Evolutionary conservation across 2,888 invertebrate species (phyloP).

Genomic region (Amphiduros pacificus): DNA sequence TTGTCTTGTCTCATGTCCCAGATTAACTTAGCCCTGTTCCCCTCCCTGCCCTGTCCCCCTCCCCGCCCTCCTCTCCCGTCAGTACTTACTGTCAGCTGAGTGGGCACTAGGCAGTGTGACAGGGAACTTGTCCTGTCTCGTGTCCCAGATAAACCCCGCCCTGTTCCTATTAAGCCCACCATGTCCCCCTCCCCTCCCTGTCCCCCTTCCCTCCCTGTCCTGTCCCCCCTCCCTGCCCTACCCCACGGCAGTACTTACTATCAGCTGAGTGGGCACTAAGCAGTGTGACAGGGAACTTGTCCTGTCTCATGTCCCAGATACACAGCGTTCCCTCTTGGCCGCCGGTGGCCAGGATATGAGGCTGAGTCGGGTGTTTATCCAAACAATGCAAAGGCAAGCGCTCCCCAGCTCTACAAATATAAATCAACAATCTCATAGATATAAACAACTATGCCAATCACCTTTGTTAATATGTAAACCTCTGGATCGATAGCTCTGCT

Average conservation of each 20-base stretch:
- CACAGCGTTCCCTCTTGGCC: slow-evolving; percentile 82
- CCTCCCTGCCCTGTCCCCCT: too few species aligned
- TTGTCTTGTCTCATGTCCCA: slow-evolving; percentile 87
- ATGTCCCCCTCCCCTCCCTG: too few species aligned
- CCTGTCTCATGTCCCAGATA: slow-evolving; percentile 86
- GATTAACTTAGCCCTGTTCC: too few species aligned
- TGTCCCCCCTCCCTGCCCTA: too few species aligned
- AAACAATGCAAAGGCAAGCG: slow-evolving; percentile 69
- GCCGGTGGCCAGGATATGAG: slow-evolving; percentile 82
- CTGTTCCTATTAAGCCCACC: too few species aligned
- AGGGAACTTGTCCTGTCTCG: slow-evolving; percentile 81
- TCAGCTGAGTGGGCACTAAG: slow-evolving; percentile 74
- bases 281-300: slow-evolving; percentile 79
- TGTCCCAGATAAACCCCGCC: slow-evolving; percentile 93
- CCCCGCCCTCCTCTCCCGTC: too few species aligned
- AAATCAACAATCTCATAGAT: too few species aligned
- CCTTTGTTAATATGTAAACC: too few species aligned
- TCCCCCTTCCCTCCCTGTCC: too few species aligned
- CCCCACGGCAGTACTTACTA: slow-evolving; percentile 44
- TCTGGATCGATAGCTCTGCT: too few species aligned
- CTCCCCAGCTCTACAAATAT: slow-evolving; percentile 49
- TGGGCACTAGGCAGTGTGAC: slow-evolving; percentile 77
- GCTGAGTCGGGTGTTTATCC: slow-evolving; percentile 82
- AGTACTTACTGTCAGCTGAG: slow-evolving; percentile 65
- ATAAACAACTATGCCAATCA: too few species aligned